Conservation (phyloP, 2,888 invertebrate species). For the Conomelus anceps region DNA sequence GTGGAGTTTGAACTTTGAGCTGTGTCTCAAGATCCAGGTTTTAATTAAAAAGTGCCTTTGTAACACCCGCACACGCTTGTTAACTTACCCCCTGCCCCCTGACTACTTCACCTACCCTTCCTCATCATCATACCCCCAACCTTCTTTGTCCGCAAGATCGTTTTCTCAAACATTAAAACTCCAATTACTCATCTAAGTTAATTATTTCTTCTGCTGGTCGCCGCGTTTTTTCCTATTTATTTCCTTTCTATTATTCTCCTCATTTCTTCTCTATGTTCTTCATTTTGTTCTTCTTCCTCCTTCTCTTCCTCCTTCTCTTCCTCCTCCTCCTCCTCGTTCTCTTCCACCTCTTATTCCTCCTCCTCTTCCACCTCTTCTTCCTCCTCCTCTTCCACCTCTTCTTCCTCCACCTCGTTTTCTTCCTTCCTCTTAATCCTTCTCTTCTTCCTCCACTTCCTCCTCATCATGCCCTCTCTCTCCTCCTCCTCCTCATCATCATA, state of each 20-base stretch:
- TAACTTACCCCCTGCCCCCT: background rate
- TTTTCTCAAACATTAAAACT: slow-evolving; percentile 12
- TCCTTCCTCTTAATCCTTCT: too few species aligned
- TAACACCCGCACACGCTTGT: background rate
- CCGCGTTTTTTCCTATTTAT: too few species aligned
- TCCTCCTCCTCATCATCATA: too few species aligned
- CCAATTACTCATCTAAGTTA: slow-evolving; percentile 11
- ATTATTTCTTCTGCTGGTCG: background rate
- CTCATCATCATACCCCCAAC: background rate
- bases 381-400: background rate
- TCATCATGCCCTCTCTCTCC: too few species aligned
- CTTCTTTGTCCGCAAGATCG: background rate
- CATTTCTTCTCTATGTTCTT: too few species aligned
- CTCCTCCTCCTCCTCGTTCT: background rate
- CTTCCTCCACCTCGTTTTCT: background rate
- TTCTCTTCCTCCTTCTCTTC: background rate
- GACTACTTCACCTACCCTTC: background rate
- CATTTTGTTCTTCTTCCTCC: too few species aligned
- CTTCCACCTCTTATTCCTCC: background rate
- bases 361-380: too few species aligned
- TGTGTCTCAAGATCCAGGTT: background rate
- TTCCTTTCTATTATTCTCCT: too few species aligned
- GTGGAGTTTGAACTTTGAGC: background rate
- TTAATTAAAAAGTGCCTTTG: slow-evolving; percentile 9
- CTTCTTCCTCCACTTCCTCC: background rate